Percentiles rank a stretch among this genome's conserved stretches.
phyloP scores from a whole-genome alignment of 2,888 invertebrate genomes.

The Phengaris arion region DNA sequence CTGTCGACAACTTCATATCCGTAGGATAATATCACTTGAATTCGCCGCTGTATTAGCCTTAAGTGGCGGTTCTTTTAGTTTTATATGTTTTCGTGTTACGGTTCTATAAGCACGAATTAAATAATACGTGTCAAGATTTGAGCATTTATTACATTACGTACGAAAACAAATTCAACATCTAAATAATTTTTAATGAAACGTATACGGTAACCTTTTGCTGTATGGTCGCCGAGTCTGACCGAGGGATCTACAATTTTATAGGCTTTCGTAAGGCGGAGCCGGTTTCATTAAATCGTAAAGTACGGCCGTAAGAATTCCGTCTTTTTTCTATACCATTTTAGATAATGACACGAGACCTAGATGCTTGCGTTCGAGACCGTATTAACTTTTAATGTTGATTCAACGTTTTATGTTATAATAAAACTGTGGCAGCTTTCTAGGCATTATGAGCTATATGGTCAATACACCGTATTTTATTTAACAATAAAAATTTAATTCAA shows the following conservation, averaged over 20 bases:
- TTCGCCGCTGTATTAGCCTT: constrained; percentile 7
- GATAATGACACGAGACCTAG: constrained; percentile 28
- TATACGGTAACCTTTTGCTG: constrained; percentile 18
- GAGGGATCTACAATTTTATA: constrained; percentile 28
- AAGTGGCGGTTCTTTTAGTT: neutral
- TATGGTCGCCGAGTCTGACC: constrained; percentile 6
- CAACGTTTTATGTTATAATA: constrained; percentile 14
- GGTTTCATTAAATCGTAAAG: constrained; percentile 29
- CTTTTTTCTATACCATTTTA: constrained; percentile 27
- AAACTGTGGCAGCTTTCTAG: constrained; percentile 18
- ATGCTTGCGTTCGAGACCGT: constrained; percentile 24
- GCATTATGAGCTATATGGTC: neutral
- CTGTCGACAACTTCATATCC: constrained; percentile 24
- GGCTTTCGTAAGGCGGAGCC: constrained; percentile 28
- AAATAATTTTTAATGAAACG: constrained; percentile 11
- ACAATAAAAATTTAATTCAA: neutral
- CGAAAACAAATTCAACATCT: constrained; percentile 12
- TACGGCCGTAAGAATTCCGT: constrained; percentile 24
- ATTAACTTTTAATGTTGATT: constrained; percentile 10
- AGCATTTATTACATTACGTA: constrained; percentile 2
- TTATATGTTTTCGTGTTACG: constrained; percentile 12
- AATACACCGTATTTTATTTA: neutral
- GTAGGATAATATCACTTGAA: constrained; percentile 22
- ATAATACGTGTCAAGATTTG: constrained; percentile 12
- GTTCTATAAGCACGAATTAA: constrained; percentile 8